Base-by-base conservation (phyloP, 2,797 vertebrate species). In the Intellagama lesueurii region DNA sequence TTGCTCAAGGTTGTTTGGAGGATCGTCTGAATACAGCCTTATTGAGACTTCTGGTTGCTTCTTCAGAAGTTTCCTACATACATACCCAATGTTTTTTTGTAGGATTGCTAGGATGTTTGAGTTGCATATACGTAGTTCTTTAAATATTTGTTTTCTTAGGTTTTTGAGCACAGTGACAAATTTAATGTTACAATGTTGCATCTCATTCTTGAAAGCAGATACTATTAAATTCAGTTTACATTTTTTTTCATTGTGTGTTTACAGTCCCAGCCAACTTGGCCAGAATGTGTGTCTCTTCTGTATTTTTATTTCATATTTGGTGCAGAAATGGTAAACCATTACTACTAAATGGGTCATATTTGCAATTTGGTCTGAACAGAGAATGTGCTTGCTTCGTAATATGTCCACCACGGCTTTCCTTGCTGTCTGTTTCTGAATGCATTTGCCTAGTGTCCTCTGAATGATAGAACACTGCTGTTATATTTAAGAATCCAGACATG, bases 341-440 rank as follows among this genome's bases (percentile, higher is more conserved):
- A 16, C 7, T 30, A 22, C 47, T 85, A 14, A 81, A 26, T 2
- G 60, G 60, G 60, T 5, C 5, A 79, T 66, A 88, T 52, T 5
- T 44, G 70, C 35, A 11, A 22, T 87, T 88, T 0, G 79, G 90
- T 91, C n/a, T 85, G 3, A 82, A 89, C 87, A 83, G 76, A n/a
- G 22, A 91, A 91, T 88, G 87, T 86, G 82, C 76, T 90, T 83
- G 73, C 72, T 16, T 66, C 19, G 19, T 78, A 90, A 17, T 88
- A 47, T 44, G 40, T 9, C 9, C 44, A 28, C 9, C 44, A 28
- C 85, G 84, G 86, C 56, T 87, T 70, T 85, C 14, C 30, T 88
- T 68, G 17, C 7, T 4, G 85, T 1, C 12, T 88, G 56, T 80
- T 89, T 94, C 90, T 88, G 52, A 92, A 92, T 77, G 7, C 28